A percentile compares a stretch with the other conserved stretches of the same genome.
Conservation (phyloP, 2,888 invertebrate species). For the Plagodis pulveraria region DNA sequence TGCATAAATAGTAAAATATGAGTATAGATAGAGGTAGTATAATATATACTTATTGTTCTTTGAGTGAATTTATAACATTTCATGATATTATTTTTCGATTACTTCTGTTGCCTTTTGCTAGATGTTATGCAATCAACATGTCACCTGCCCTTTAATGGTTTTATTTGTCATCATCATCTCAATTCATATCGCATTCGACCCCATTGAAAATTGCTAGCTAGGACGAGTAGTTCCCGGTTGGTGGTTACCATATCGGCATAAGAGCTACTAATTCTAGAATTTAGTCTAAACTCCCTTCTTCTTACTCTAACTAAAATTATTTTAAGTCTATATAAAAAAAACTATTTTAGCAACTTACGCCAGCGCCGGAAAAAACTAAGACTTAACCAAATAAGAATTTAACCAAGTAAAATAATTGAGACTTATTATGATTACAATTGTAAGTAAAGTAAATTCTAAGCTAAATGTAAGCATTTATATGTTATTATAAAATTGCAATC, state of each 20-base stretch:
- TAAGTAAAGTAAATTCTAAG: too few relatives aligned
- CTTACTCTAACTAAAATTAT: slow-evolving; percentile 24
- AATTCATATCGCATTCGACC: slow-evolving; percentile 32
- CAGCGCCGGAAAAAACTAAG: slow-evolving; percentile 9
- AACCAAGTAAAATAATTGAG: too few relatives aligned
- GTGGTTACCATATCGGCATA: slow-evolving; percentile 32
- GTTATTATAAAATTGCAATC: too few relatives aligned
- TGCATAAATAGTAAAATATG: slow-evolving; percentile 60
- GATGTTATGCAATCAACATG: slow-evolving; percentile 61
- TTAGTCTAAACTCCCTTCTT: slow-evolving; percentile 22
- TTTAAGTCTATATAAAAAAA: slow-evolving; percentile 22
- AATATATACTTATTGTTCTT: slow-evolving; percentile 7
- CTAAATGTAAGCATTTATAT: too few relatives aligned
- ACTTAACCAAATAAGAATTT: background rate
- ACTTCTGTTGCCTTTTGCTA: slow-evolving; percentile 35
- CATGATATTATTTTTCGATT: slow-evolving; percentile 2
- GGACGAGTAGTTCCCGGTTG: slow-evolving; percentile 36
- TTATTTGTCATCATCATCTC: slow-evolving; percentile 39
- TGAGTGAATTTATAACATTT: slow-evolving; percentile 11
- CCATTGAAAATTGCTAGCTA: slow-evolving; percentile 28
- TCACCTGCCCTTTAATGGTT: slow-evolving; percentile 60
- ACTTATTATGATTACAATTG: too few relatives aligned
- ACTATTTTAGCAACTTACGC: slow-evolving; percentile 14
- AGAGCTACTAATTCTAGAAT: slow-evolving; percentile 28
- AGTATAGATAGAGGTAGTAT: slow-evolving; percentile 31